Base-by-base conservation (phyloP, 2,797 vertebrate genomes). In the Leucoraja ocellata region DNA sequence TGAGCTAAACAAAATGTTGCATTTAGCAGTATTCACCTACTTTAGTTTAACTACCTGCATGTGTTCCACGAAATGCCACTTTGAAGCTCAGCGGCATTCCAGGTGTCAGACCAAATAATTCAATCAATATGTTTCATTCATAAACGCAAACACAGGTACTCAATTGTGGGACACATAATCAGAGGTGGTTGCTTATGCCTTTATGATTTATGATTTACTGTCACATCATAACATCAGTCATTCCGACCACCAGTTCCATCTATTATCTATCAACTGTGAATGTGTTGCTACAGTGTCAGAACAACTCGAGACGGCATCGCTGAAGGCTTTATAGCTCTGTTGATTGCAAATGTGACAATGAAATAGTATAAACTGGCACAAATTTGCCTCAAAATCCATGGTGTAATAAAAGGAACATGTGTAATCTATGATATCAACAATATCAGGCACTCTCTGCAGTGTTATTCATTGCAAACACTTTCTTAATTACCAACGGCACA, bases 341-440 rank as follows among this genome's bases (percentile, higher is more conserved):
- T 61, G 54, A 84, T 61, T 84, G 81, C 25, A 84, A 61, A 84
- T n/a, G 58, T 61, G 54, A 84, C 54, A 84, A n/a, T 84, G 81
- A 61, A 61, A 61, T n/a, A 84, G 25, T 84, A n/a, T 58, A 84
- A 84, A 84, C 81, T 61, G 25, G 54, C 25, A 61, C 58, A 61
- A 14, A 84, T n/a, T n/a, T 84, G 81, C 3, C 81, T 61, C 2
- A 25, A 84, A 61, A 84, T 84, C 58, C 25, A 84, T 58, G 23
- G 21, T 83, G 54, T 1, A 58, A 61, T 83, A 58, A 58, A 25
- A 61, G 28, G 23, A 61, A 2, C 46, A 58, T 83, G 25, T 39
- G 36, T 84, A 61, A 84, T 61, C 81, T 28, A 84, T 3, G 5
- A 65, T 88, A 5, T 14, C 46, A 54, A 84, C 10, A 5, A 65